These are phyloP conservation scores for Channa striata DNA, from an alignment of 2,797 vertebrate species.

Conservation along the genomic window DNA sequence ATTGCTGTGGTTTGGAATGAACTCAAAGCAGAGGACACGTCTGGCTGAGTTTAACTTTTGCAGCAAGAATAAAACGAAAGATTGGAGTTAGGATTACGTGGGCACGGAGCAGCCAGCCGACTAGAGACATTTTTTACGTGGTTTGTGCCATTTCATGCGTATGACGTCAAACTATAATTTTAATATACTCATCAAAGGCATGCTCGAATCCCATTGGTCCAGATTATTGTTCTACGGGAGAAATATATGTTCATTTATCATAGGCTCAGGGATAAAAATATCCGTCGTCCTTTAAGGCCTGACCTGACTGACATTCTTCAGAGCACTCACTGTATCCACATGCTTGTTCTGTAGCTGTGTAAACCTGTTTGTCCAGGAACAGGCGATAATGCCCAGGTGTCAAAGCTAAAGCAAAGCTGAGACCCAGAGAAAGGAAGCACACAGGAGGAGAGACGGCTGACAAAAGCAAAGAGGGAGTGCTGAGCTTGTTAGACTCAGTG, in stretches of 20 bases:
- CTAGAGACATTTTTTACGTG: too few relatives aligned
- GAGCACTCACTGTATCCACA: conserved; percentile 33
- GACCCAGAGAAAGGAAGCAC: conserved; percentile 17
- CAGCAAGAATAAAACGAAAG: neutral
- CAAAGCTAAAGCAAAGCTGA: conserved; percentile 41
- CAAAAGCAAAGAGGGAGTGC: neutral
- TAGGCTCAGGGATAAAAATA: conserved; percentile 52
- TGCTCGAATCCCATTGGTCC: too few relatives aligned
- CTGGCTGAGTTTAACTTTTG: neutral
- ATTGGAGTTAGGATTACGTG: neutral
- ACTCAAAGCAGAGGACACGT: neutral
- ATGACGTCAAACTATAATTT: too few relatives aligned
- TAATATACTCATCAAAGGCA: too few relatives aligned
- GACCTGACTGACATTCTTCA: conserved; percentile 56
- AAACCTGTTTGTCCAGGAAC: conserved; percentile 56
- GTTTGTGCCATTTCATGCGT: too few relatives aligned
- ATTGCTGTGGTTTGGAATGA: neutral
- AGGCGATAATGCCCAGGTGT: conserved; percentile 50
- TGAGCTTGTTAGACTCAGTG: conserved; percentile 17
- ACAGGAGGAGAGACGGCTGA: conserved; percentile 16
- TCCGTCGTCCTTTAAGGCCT: conserved; percentile 56
- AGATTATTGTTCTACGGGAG: too few relatives aligned
- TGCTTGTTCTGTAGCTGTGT: conserved; percentile 36
- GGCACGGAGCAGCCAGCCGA: too few relatives aligned
- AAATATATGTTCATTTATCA: too few relatives aligned